Base-by-base conservation (phyloP, 1,140 invertebrate species). In the Brachionus angularis region DNA sequence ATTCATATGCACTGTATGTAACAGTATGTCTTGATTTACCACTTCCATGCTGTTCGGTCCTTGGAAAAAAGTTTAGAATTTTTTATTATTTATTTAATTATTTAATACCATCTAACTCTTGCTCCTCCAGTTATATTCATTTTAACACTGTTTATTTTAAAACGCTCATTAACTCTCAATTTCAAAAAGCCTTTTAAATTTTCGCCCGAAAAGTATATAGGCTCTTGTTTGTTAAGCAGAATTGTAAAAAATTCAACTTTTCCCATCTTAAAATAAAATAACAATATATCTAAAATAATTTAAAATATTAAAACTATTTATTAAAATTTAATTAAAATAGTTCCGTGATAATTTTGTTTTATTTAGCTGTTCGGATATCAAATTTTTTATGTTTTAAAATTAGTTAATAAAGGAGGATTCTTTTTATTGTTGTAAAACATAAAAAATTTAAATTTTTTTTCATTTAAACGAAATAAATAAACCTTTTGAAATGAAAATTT, bases 201-300 rank as follows among this genome's bases (percentile, higher is more conserved):
- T 25, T 67, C 62, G 25, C 62, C 27, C 1, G 62, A 18, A 1
- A 31, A 34, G 21, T 47, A 67, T 34, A 58, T 58, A 4, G 33
- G 33, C 36, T 47, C 21, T 16, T 5, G 62, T 21, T 67, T 67
- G 27, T 67, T 16, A 21, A 67, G 27, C 21, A 7, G 4, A 14
- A 67, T 67, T 47, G 27, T 67, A 47, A 67, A 67, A 49, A 34
- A 46, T 47, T 67, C 47, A 18, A 67, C 36, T 16, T 67, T 67
- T 5, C 62, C 62, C 62, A 67, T 67, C 39, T 42, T 3, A 42
- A 42, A 42, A 14, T 7, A 42, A 42, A 42, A 14, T 7, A 7
- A 3, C 16, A 7, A 3, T 7, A 42, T 42, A 14, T 7, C 33
- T 34, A 4, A 12, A 34, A 12, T 34, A 5, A 5, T 34, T 34